Percentiles rank a stretch among this genome's conserved stretches.
These are phyloP conservation scores for Holacanthella duospinosa DNA, from an alignment of 2,888 invertebrate genomes.

Conservation along the genomic window DNA sequence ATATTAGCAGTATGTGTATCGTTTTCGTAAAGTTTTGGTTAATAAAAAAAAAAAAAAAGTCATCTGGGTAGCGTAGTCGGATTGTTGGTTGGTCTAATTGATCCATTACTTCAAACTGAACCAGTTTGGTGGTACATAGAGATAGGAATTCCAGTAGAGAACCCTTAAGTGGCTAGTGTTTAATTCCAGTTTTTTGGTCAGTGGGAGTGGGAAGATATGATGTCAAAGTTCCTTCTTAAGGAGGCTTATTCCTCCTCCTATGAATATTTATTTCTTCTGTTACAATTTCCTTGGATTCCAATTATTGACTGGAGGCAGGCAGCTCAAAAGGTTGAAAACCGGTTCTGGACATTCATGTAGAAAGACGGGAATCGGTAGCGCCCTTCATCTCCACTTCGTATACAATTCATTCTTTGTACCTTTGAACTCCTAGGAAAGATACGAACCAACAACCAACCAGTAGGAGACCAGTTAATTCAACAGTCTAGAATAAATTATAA, in stretches of 20 bases:
- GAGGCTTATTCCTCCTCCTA: constrained; percentile 15
- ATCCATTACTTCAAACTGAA: neutral
- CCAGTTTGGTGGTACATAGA: neutral
- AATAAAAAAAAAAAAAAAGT: no score
- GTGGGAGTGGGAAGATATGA: neutral
- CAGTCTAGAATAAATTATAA: neutral
- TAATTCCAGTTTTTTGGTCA: neutral
- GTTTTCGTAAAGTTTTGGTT: neutral
- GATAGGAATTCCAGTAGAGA: neutral
- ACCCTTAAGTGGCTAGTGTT: neutral
- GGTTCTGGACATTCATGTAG: constrained; percentile 29
- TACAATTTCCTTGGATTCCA: constrained; percentile 22
- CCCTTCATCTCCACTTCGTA: constrained; percentile 17
- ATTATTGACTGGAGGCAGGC: constrained; percentile 37
- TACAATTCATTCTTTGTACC: neutral
- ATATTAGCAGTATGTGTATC: neutral
- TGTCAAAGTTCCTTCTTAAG: neutral
- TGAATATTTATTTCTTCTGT: constrained; percentile 34
- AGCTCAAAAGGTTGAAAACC: constrained; percentile 24
- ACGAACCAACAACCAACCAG: neutral
- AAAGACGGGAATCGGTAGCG: constrained; percentile 29
- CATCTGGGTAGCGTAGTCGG: neutral
- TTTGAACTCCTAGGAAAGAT: neutral
- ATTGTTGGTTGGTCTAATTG: neutral
- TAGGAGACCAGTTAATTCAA: neutral